Conservation (phyloP, 2,797 vertebrate genomes). For the Pipistrellus kuhlii region DNA sequence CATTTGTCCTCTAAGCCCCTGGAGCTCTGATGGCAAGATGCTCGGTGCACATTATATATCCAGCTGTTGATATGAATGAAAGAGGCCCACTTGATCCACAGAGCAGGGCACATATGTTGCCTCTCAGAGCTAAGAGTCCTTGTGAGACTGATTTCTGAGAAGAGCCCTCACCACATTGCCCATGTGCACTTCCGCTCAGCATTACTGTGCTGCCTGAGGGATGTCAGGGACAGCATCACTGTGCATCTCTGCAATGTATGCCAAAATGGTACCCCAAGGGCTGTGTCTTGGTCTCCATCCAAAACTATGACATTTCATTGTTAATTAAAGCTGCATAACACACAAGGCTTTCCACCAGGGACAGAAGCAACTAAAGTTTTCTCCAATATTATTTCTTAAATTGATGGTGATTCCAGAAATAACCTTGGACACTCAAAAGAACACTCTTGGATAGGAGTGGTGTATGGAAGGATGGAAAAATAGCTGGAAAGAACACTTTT, state of each 20-base stretch:
- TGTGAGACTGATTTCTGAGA: not conserved
- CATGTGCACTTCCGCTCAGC: not conserved
- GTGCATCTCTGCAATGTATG: not conserved
- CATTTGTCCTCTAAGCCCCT: not conserved
- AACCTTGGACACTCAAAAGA: not conserved
- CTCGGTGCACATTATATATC: not conserved
- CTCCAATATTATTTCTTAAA: conserved; percentile 40
- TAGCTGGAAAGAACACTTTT: not conserved
- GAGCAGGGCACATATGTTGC: not conserved
- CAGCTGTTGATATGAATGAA: not conserved
- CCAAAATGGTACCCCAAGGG: conserved; percentile 12
- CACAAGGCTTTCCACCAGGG: conserved; percentile 23
- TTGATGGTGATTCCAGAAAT: conserved; percentile 64
- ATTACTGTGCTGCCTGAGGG: not conserved
- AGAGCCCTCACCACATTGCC: not conserved
- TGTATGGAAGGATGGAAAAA: not conserved
- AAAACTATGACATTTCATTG: conserved; percentile 51
- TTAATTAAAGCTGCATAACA: conserved; percentile 65
- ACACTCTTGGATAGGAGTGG: not conserved
- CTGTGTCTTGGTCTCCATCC: conserved; percentile 58
- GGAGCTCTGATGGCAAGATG: not conserved
- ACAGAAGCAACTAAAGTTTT: not conserved
- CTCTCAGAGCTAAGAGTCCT: not conserved
- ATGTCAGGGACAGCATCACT: not conserved
- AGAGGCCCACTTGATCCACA: fast-evolving